Conservation (phyloP, 2,797 vertebrate species). For the Hafferia zeledoni region DNA sequence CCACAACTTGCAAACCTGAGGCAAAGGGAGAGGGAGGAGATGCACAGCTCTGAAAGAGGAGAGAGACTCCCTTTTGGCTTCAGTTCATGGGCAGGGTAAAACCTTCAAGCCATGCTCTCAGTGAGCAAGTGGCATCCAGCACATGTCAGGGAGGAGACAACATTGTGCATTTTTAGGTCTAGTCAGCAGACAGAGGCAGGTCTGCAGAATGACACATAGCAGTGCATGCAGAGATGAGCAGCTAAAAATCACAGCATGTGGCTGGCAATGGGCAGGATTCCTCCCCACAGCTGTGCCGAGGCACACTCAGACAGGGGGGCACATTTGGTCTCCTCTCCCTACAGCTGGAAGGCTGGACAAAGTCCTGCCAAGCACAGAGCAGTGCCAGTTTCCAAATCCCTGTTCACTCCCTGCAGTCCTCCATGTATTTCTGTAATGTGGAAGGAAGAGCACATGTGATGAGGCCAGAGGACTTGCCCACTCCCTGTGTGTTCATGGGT, state of each 20-base stretch:
- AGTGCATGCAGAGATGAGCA: background rate
- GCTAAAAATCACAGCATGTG: background rate
- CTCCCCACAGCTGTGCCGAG: background rate
- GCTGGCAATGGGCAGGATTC: background rate
- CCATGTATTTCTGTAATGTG: rapidly evolving
- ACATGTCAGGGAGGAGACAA: rapidly evolving
- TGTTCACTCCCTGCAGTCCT: background rate
- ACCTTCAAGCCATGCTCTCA: background rate
- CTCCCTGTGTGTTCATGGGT: rapidly evolving
- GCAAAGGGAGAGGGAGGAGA: background rate
- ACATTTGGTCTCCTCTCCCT: background rate
- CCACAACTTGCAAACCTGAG: background rate
- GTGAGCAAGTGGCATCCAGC: background rate
- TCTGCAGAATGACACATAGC: background rate
- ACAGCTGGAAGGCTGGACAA: background rate
- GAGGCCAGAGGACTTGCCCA: background rate
- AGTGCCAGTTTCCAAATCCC: background rate
- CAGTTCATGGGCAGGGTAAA: background rate
- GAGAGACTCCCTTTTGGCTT: background rate
- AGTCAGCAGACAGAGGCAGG: background rate
- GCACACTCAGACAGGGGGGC: background rate
- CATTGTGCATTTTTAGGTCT: rapidly evolving
- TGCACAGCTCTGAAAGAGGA: background rate
- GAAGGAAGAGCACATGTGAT: background rate
- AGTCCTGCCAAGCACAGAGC: background rate